phyloP scores from a whole-genome alignment of 2,888 invertebrate species.

The Calliopum simillimum region DNA sequence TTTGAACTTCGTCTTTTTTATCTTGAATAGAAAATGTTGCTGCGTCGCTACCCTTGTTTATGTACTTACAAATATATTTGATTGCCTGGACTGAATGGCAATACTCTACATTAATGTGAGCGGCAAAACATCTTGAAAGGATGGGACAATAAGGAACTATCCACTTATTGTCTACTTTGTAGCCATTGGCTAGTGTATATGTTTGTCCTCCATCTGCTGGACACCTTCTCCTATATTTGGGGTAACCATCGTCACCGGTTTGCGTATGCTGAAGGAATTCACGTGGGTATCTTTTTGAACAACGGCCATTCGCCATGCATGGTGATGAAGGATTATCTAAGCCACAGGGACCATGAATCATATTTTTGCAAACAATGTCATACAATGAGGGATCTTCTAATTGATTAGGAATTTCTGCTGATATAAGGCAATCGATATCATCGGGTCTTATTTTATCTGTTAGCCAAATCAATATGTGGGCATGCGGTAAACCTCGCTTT shows the following conservation, averaged over 20 bases:
- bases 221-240: constrained; percentile 28
- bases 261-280: constrained; percentile 25
- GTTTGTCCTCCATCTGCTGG: constrained; percentile 17
- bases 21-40: constrained; percentile 12
- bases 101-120: constrained; percentile 23
- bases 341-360: constrained; percentile 27
- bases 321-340: not conserved
- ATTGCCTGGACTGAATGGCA: not conserved
- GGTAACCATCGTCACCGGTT: constrained; percentile 38
- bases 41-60: constrained; percentile 22
- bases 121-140: constrained; percentile 1
- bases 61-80: constrained; percentile 6
- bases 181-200: constrained; percentile 6
- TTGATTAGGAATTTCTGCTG: no score
- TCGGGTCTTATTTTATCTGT: constrained; percentile 5
- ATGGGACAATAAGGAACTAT: constrained; percentile 28
- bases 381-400: constrained; percentile 3
- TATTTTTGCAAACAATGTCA: constrained; percentile 18
- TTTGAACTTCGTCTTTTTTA: constrained; percentile 25
- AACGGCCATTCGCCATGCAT: constrained; percentile 27
- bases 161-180: constrained; percentile 26
- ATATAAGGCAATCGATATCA: no score
- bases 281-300: constrained; percentile 23
- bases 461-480: constrained; percentile 32
- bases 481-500: constrained; percentile 32